Evolutionary conservation across 2,888 invertebrate species (phyloP).

Genomic region (Eupeodes luniger): DNA sequence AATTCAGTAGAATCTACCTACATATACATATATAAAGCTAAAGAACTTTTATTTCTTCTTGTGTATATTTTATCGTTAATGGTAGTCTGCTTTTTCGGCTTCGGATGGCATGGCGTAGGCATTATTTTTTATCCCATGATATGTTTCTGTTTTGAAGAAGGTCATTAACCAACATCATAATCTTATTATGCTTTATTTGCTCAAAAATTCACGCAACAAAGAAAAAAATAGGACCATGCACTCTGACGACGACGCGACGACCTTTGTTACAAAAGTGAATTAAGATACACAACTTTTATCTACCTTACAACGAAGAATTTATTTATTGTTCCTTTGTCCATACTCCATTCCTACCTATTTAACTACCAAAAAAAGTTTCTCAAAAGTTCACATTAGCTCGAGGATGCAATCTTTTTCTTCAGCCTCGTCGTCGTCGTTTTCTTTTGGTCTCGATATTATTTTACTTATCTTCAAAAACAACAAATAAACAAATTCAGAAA

Average conservation of each 20-base stretch:
- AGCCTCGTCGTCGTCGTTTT: not conserved
- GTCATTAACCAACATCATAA: constrained; percentile 68
- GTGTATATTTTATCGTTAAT: not conserved
- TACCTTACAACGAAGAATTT: not conserved
- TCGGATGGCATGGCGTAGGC: constrained; percentile 46
- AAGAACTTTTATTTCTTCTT: too few species aligned
- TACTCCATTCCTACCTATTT: not conserved
- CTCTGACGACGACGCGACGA: not conserved
- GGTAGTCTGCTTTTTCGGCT: constrained; percentile 43
- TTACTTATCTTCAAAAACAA: constrained; percentile 12
- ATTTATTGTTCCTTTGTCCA: constrained; percentile 29
- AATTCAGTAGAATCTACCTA: too few species aligned
- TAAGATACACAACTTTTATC: not conserved
- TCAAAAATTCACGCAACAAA: too few species aligned
- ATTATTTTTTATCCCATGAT: constrained; percentile 28
- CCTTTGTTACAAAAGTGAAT: too few species aligned
- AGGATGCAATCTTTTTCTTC: not conserved
- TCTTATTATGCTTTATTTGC: constrained; percentile 48
- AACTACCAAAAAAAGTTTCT: constrained; percentile 39
- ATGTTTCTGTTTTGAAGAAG: constrained; percentile 5
- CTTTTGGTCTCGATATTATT: constrained; percentile 3
- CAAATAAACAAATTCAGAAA: not conserved
- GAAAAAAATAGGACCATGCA: constrained; percentile 17
- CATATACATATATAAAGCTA: too few species aligned
- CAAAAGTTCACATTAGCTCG: constrained; percentile 59